Percentiles rank a stretch among this genome's conserved stretches.
These are phyloP conservation scores for Muscidifurax raptorellus DNA, from an alignment of 1,140 invertebrate species.

Conservation along the genomic window DNA sequence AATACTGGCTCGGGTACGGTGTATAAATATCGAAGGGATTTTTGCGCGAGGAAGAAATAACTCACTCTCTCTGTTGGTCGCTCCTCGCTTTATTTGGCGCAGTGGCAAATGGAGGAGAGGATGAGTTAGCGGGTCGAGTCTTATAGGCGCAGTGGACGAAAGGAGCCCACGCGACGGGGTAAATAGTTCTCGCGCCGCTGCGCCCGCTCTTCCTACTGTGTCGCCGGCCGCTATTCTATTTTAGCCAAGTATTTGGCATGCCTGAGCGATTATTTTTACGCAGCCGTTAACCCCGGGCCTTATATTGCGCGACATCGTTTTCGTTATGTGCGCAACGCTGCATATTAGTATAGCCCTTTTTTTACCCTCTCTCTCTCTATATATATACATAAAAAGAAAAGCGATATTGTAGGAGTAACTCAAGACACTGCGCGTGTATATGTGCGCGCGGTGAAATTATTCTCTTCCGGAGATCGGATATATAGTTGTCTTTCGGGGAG, in stretches of 20 bases:
- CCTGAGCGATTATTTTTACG: conserved; percentile 63
- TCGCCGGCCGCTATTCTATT: conserved; percentile 60
- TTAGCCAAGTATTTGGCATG: conserved; percentile 67
- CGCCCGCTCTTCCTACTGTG: neutral
- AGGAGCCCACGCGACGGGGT: conserved; percentile 45
- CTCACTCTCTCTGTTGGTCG: neutral
- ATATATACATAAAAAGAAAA: neutral
- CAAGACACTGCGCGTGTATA: too few species aligned
- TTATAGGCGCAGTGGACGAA: neutral
- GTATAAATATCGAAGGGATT: neutral
- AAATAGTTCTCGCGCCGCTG: conserved; percentile 35
- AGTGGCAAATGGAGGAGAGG: neutral
- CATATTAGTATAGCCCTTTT: neutral
- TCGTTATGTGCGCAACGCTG: neutral
- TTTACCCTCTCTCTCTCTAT: too few species aligned
- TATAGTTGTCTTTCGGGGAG: neutral
- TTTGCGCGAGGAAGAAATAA: neutral
- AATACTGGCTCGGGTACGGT: too few species aligned
- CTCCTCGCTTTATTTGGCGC: conserved; percentile 44
- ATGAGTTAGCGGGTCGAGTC: conserved; percentile 11
- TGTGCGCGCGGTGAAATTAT: neutral
- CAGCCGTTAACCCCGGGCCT: conserved; percentile 64
- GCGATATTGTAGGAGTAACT: neutral
- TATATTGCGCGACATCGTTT: neutral
- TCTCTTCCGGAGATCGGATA: neutral